These are phyloP conservation scores for Pseudorasbora parva DNA, from an alignment of 2,113 vertebrate genomes.

Conservation along the genomic window DNA sequence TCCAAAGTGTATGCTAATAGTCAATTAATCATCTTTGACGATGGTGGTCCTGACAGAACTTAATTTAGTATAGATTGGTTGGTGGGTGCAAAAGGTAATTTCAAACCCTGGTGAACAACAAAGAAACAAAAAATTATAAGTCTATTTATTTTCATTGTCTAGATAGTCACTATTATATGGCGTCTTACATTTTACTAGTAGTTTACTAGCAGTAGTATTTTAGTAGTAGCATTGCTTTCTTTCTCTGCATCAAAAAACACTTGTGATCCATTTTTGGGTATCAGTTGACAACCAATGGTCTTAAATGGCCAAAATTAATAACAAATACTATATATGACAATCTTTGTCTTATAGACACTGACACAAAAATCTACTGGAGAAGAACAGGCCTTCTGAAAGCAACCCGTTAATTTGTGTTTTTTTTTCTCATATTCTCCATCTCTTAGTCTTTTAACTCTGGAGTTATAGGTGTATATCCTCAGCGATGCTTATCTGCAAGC, in stretches of 20 bases:
- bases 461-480: background rate
- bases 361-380: background rate
- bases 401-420: background rate
- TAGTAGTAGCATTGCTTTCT: background rate
- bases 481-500: slow-evolving; percentile 32
- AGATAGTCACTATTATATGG: too few species aligned
- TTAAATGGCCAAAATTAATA: background rate
- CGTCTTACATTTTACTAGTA: too few species aligned
- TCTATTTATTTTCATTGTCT: too few species aligned
- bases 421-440: background rate
- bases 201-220: too few species aligned
- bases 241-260: background rate
- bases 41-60: too few species aligned
- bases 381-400: background rate
- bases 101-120: too few species aligned
- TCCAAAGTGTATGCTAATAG: too few species aligned
- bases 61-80: too few species aligned
- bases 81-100: too few species aligned
- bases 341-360: background rate
- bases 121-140: too few species aligned
- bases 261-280: background rate
- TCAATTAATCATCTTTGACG: too few species aligned
- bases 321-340: background rate
- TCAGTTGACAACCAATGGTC: background rate
- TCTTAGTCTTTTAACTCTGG: slow-evolving; percentile 3